Base-by-base conservation (phyloP, 2,113 vertebrate genomes). In the Nycticebus coucang region DNA sequence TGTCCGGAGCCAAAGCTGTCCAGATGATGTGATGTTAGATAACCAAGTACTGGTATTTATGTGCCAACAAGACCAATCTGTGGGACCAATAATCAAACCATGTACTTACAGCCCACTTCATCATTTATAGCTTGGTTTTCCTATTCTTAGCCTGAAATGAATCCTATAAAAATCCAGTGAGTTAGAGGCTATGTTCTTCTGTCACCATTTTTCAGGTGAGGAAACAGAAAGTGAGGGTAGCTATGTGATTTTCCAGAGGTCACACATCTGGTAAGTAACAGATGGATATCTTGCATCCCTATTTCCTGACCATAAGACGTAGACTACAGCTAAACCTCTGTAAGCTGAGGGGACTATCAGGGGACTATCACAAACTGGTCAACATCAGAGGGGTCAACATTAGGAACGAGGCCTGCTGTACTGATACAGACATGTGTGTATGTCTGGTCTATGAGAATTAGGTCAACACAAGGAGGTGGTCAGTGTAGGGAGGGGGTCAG, bases 11-110 rank as follows among this genome's bases (percentile, higher is more conserved):
- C 91, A 97, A 81, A 85, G 72, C 91, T 98, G 96, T 96, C 97
- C 98, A 77, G 72, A 50, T 98, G 98, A 97, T 96, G 95, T 92
- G 96, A 93, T 90, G 97, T 97, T 98, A 97, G 97, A 98, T 98
- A 98, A 92, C 95, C 95, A 86, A 97, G 97, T 96, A 87, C 78
- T 95, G 59, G 89, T 98, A 89, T 97, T 90, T 97, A 92, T 96
- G 94, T 79, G 94, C 94, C 75, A 93, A 84, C n/a, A 77, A 53
- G 68, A 80, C 12, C 69, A n/a, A 50, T 85, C 75, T 74, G 26
- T 7, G 4, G 75, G 37, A 94, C 64, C 68, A 71, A 82, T 83
- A 93, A 96, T 5, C 89, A 78, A 74, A 68, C 64, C 75, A 84
- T 87, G 17, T 89, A 95, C 92, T 96, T 94, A 89, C 8, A 94